phyloP scores from a whole-genome alignment of 2,888 invertebrate species.

The Latrodectus hesperus region DNA sequence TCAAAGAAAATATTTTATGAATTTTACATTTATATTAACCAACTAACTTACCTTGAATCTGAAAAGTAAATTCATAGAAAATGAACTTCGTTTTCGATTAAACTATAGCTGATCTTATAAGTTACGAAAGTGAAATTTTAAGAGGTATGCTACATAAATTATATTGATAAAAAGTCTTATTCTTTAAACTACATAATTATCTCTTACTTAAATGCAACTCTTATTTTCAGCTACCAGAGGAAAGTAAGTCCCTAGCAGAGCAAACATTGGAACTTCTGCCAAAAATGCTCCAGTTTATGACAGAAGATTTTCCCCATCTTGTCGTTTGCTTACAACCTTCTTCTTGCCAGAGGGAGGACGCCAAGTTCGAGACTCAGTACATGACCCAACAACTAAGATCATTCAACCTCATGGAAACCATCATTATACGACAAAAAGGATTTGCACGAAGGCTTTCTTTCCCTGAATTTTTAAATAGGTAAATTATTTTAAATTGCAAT shows the following conservation, averaged over 20 bases:
- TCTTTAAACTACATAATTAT: no score
- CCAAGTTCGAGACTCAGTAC: constrained; percentile 34
- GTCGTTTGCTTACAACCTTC: constrained; percentile 52
- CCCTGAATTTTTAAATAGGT: constrained; percentile 59
- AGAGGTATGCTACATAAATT: no score
- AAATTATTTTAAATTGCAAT: background rate
- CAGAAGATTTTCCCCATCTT: constrained; percentile 61
- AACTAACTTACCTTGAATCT: background rate
- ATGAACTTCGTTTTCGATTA: background rate
- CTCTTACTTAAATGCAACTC: background rate
- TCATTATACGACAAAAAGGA: constrained; percentile 52
- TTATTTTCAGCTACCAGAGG: constrained; percentile 17
- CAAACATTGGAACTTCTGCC: constrained; percentile 16
- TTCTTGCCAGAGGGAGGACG: constrained; percentile 1
- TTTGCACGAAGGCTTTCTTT: constrained; percentile 58
- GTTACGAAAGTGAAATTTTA: background rate
- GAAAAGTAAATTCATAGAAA: background rate
- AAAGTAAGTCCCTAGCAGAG: constrained; percentile 13
- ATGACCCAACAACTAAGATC: constrained; percentile 38
- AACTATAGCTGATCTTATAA: background rate
- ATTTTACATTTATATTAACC: no score
- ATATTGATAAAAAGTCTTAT: no score
- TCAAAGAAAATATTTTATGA: no score
- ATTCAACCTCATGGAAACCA: constrained; percentile 57
- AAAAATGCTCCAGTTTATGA: constrained; percentile 31